phyloP scores from a whole-genome alignment of 1,140 invertebrate genomes.

The Hydropsyche tenuis region DNA sequence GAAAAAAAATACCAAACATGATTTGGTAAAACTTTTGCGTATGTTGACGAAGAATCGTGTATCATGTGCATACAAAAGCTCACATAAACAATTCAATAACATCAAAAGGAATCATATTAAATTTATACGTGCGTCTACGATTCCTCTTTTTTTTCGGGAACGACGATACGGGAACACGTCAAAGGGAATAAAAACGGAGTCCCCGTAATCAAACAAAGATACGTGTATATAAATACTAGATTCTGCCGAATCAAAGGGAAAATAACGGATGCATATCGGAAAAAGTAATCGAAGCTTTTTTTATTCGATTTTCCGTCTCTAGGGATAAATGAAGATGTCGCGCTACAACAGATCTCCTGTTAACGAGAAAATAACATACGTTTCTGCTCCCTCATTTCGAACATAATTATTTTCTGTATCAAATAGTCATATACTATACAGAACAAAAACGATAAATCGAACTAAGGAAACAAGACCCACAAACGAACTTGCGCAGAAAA shows the following conservation, averaged over 20 bases:
- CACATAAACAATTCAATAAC: constrained; percentile 2
- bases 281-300: constrained; percentile 9
- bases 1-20: constrained; percentile 3
- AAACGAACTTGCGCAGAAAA: too few relatives aligned
- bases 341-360: not conserved
- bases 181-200: constrained; percentile 8
- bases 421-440: not conserved
- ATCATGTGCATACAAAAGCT: constrained; percentile 5
- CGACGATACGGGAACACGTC: not conserved
- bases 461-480: too few relatives aligned
- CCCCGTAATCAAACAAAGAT: not conserved
- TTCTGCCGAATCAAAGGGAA: not conserved
- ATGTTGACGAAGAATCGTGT: not conserved
- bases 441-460: not conserved
- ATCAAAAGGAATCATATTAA: constrained; percentile 6
- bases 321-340: not conserved
- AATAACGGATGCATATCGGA: not conserved
- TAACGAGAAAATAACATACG: not conserved
- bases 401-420: too few relatives aligned
- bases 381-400: too few relatives aligned
- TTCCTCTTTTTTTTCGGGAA: too few relatives aligned
- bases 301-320: not conserved
- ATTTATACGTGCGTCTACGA: not conserved
- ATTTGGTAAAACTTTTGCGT: not conserved
- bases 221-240: not conserved